Evolutionary conservation across 1,140 invertebrate species (phyloP), one percentile per base, ranked within the genome.

Genomic region (Drosophila lacertosa): DNA sequence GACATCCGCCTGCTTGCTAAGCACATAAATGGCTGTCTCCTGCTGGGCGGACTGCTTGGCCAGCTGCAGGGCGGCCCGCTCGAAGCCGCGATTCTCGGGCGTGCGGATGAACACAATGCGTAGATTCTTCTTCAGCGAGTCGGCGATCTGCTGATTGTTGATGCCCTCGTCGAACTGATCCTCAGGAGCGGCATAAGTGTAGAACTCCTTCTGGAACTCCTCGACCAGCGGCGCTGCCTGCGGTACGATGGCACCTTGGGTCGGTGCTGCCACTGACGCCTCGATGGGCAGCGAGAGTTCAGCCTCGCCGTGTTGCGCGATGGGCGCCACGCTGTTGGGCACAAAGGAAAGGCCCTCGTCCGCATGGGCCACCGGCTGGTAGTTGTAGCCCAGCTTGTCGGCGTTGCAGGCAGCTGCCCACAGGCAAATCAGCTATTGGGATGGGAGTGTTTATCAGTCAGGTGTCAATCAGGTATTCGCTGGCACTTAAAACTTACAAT

Each of bases 91-190:
- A 22, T 89, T 84, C 45, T 90, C 89, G 16, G 96, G 95, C 13
- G 95, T 95, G 92, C 96, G 96, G 91, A 97, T 96, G 93, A 96
- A 96, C 81, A 97, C 95, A 75, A 97, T 96, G 91, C 96, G 96
- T 92, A 96, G 95, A 91, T 96, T 95, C 78, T 96, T 96, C 91
- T 96, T 95, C 63, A 95, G 91, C 1, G 93, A 92, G 7, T 67
- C 65, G 51, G 76, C 50, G 33, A 86, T 70, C 47, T 89, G 70
- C 50, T 79, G 74, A 47, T 74, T 62, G 37, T 59, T 69, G 16
- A 53, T 40, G 5, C 33, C 75, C 32, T 91, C 90, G 35, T 90
- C 78, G 64, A 74, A 90, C 15, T 89, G 89, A 15, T 81, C 75
- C 48, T 91, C 90, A 3, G 89, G 89, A 7, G 90, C 90, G 6